Base-by-base conservation (phyloP, 2,888 invertebrate genomes). In the Bruchidius siliquastri region DNA sequence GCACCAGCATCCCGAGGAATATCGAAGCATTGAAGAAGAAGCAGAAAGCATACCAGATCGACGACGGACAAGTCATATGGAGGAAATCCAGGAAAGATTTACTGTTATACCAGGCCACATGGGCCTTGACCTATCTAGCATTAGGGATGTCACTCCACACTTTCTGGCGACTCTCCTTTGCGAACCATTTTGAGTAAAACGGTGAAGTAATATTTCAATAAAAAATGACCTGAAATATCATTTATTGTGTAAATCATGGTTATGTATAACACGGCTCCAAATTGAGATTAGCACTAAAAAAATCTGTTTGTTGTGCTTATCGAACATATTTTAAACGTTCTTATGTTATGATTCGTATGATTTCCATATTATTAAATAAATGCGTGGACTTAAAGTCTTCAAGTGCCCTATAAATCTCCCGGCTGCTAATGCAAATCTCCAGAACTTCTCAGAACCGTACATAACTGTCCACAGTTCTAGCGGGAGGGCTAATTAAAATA, bases 61-160 rank as follows among this genome's bases (percentile, higher is more conserved):
- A 75, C 68, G 75, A 75, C 32, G 73, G 73, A 49, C 20, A 69
- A 13, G 73, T 73, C 2, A 71, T 75, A 22, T 75, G 75, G 75
- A 21, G 30, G 13, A 75, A 73, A 22, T 21, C 70, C 10, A 10
- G 0, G 67, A 21, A 22, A 8, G 75, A 75, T 21, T 70, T 30
- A 66, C 21, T 73, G 22, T 21, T 73, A 22, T 75, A 71, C 32
- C 20, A 72, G 22, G 2, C 32, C 18, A 22, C 75, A 0, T 2
- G 67, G 20, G 22, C 21, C 18, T 22, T 21, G 21, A 20, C 22
- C 6, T 20, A 68, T 2, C 21, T 72, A 21, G 73, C 72, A 26
- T 18, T 75, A 2, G 26, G 72, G 0, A 68, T 67, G 72, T 72
- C 72, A 21, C 18, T 72, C 26, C 72, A 73, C 32, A 72, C 72